Percentiles rank a stretch among this genome's conserved stretches.
These are phyloP conservation scores for Amblyornis subalaris DNA, from an alignment of 2,113 vertebrate genomes.

Conservation along the genomic window DNA sequence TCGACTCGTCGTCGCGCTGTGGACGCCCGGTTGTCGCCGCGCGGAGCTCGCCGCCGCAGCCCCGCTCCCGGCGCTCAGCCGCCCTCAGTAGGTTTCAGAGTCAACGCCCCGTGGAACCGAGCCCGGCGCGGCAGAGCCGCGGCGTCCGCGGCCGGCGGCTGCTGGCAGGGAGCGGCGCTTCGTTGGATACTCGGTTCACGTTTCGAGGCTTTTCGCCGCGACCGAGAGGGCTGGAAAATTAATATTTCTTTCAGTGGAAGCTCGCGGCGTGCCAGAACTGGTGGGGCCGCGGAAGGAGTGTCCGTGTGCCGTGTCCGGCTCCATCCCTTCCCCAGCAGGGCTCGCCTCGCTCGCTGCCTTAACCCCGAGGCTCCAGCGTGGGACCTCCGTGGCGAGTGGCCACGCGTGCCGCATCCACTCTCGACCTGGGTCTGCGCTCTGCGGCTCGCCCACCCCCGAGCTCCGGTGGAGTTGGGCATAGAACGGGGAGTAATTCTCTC, in stretches of 20 bases:
- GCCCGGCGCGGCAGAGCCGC: neutral
- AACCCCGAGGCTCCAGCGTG: neutral
- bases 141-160: neutral
- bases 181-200: slow-evolving; percentile 3
- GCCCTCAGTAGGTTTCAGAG: neutral
- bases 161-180: neutral
- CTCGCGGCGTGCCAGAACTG: neutral
- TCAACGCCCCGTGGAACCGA: slow-evolving; percentile 6
- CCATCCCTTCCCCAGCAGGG: neutral
- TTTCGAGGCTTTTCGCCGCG: neutral
- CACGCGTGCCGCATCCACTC: neutral
- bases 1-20: neutral
- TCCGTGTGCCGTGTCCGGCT: slow-evolving; percentile 1
- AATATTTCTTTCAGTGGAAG: slow-evolving; percentile 14
- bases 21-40: neutral
- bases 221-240: slow-evolving; percentile 11
- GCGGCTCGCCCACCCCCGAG: neutral
- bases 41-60: neutral
- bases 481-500: neutral
- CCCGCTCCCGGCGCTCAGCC: neutral
- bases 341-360: neutral
- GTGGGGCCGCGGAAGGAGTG: neutral
- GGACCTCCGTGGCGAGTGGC: neutral
- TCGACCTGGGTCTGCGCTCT: neutral
- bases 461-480: neutral